These are phyloP conservation scores for Pseudochirops cupreus DNA, from an alignment of 2,797 vertebrate species.

Conservation along the genomic window DNA sequence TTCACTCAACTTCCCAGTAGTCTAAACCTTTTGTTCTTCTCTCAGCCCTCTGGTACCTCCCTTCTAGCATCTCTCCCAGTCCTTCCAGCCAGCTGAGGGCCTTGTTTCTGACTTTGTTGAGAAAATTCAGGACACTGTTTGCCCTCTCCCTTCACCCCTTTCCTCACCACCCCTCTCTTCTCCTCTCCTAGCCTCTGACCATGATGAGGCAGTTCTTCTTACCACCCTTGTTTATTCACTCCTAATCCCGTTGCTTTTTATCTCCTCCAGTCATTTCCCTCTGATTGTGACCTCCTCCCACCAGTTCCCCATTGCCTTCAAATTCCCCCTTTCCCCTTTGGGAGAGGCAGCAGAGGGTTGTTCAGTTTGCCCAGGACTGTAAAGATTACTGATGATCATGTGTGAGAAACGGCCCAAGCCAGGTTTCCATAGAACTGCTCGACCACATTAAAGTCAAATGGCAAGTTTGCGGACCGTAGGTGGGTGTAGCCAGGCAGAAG, in stretches of 20 bases:
- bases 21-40: background rate
- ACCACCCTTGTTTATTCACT: background rate
- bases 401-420: too few species aligned
- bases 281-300: background rate
- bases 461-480: too few species aligned
- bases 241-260: background rate
- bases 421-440: too few species aligned
- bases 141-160: background rate
- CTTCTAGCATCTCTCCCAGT: background rate
- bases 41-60: too few species aligned
- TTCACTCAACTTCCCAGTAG: fast-evolving
- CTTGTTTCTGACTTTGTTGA: too few species aligned
- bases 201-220: background rate
- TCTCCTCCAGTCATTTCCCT: background rate
- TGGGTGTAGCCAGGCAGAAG: too few species aligned
- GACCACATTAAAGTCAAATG: too few species aligned
- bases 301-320: background rate
- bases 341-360: too few species aligned
- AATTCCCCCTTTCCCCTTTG: background rate
- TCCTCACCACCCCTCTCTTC: background rate
- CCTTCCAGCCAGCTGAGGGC: too few species aligned
- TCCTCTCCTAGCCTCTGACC: constrained; percentile 9
- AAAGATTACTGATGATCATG: too few species aligned
- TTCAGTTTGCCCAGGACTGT: too few species aligned
- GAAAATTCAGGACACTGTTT: too few species aligned